Evolutionary conservation across 2,797 vertebrate genomes (phyloP), one percentile per base, ranked within the genome.

Genomic region (Columba guinea): DNA sequence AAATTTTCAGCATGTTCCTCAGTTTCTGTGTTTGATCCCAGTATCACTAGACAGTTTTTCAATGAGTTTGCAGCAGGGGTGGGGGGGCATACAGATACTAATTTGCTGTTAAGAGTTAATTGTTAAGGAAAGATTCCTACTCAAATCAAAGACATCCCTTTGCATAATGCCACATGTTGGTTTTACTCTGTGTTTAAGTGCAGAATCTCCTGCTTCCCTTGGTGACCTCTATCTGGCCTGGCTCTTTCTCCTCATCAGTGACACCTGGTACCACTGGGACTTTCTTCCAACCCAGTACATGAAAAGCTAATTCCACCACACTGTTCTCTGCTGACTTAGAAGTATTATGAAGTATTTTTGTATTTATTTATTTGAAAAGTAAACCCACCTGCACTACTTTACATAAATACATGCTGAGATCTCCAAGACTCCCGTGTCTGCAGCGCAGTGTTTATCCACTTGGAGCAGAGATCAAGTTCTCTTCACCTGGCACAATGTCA

Each of bases 281-380:
- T 68, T 80, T 27, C 49, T 67, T 74, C n/a, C 44, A 59, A 1
- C 53, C 44, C 39, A 11, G 2, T 3, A 12, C 44, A 14, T 4
- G 62, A 80, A 39, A 11, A 73, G 17, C 46, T n/a, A 39, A 32
- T 28, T 27, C 86, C 39, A 52, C 24, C 34, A 18, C 5, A 0
- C 58, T 69, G 62, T 65, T 93, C 62, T 65, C 76, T 79, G 89
- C 90, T 69, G 63, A 13, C n/a, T 95, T 49, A 83, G 62, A 52
- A 69, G 74, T 27, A 14, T 73, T 87, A 37, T 44, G 56, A 82
- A 86, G 37, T 49, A 46, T 49, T 86, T 90, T 87, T 89, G 60
- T 80, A 6, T 89, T 86, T 95, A 28, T 95, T 95, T 90, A 35
- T 88, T 82, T 79, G 89, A 53, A 76, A 92, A 88, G 60, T 93